Base-by-base conservation (phyloP, 2,888 invertebrate species). In the Tryphoninae sp. region DNA sequence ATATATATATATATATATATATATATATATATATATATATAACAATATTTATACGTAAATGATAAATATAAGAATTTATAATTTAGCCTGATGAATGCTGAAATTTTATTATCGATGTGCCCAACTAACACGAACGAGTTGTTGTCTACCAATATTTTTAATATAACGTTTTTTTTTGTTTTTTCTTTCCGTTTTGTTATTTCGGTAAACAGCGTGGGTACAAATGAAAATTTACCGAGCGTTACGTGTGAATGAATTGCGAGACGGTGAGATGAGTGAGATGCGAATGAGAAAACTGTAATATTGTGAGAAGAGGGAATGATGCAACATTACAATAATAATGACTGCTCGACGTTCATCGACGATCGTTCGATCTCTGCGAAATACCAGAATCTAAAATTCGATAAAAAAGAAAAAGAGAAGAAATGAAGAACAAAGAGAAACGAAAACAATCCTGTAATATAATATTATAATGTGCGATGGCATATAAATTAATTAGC, bases 31-130 rank as follows among this genome's bases (percentile, higher is more conserved):
- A 68, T 77, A 80, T 69, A 65, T 80, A 45, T 42, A 88, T 87
- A 86, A 88, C 80, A 88, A 88, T 87, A 89, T 87, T 88, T 87
- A 88, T 87, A 87, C 88, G 86, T 87, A 87, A 87, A 81, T 76
- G 74, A 71, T 55, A 84, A 80, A 76, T 67, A 83, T 80, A 84
- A 81, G 79, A 83, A 81, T 82, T 83, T 85, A 87, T 86, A 83
- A 87, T 87, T 85, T 89, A 79, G 80, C 84, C 84, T 87, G 77
- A 87, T 80, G 83, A 86, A 88, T 86, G 75, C 87, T 87, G 84
- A 88, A 88, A 88, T 88, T 76, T 75, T 71, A 65, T 71, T 86
- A 88, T 88, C 85, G 81, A 88, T 88, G 86, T 90, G 87, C 86
- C 87, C 76, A 86, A 87, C 84, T 87, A 87, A 81, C 33, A 33